These are phyloP conservation scores for Melanotaenia parkinsoni DNA, from an alignment of 2,797 vertebrate genomes.

Conservation along the genomic window DNA sequence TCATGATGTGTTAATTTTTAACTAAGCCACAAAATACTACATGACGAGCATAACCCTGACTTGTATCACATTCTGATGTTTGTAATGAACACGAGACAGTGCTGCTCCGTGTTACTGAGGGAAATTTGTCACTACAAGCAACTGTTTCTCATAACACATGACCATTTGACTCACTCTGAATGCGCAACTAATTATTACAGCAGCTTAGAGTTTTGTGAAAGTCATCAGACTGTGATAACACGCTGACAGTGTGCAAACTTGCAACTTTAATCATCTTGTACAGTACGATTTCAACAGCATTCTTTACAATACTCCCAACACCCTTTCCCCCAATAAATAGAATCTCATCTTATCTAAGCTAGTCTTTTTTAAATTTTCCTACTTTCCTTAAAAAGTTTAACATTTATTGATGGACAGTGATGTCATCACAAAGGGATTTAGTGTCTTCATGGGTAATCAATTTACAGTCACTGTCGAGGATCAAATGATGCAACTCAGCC, in stretches of 20 bases:
- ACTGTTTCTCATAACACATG: background rate
- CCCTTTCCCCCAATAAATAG: constrained; percentile 71
- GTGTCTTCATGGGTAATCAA: constrained; percentile 42
- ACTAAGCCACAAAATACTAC: background rate
- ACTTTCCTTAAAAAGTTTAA: constrained; percentile 48
- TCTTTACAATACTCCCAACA: constrained; percentile 69
- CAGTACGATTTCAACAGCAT: constrained; percentile 79
- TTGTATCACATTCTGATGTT: background rate
- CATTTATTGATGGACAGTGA: constrained; percentile 64
- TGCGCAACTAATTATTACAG: background rate
- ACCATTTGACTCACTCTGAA: background rate
- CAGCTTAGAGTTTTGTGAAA: constrained; percentile 8
- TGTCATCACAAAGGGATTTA: constrained; percentile 58
- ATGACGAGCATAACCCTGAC: background rate
- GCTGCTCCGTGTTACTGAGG: background rate
- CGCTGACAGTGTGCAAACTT: constrained; percentile 77
- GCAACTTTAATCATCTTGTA: constrained; percentile 82
- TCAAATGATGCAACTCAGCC: constrained; percentile 46
- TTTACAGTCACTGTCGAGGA: constrained; percentile 62
- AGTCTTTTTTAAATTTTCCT: constrained; percentile 50
- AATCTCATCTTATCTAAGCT: constrained; percentile 68
- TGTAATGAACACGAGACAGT: background rate
- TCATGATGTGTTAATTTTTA: background rate
- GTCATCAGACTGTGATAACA: constrained; percentile 29
- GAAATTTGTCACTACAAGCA: background rate